These are phyloP conservation scores for Palythoa heliodiscus DNA, from an alignment of 92 coral and sea anemone species.

Conservation along the genomic window DNA sequence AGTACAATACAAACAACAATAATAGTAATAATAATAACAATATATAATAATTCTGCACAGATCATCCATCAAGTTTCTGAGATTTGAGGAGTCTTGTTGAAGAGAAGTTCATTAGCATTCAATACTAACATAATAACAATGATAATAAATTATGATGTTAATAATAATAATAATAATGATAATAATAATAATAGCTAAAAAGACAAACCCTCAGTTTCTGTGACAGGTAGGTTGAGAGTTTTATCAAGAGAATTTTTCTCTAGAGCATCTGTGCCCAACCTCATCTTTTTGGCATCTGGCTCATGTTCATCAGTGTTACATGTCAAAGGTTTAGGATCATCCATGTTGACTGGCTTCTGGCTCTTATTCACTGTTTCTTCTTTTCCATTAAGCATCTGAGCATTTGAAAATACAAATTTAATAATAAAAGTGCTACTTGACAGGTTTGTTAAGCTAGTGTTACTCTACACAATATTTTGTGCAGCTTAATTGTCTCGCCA, in stretches of 20 bases:
- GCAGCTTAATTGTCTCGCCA: no score
- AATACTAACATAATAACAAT: no score
- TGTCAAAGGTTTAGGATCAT: background rate
- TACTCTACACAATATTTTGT: no score
- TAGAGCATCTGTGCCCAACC: background rate
- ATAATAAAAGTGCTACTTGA: background rate
- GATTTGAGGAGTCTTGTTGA: no score
- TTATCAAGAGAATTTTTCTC: background rate
- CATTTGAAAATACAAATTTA: background rate
- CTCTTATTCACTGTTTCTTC: background rate
- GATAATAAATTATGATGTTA: no score
- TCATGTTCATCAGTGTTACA: background rate
- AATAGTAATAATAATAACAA: background rate
- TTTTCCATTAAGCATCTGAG: constrained; percentile 31
- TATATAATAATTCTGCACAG: background rate
- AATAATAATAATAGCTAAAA: background rate
- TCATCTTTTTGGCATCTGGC: constrained; percentile 13
- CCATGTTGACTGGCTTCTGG: background rate
- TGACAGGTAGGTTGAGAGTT: background rate
- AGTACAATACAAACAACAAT: background rate
- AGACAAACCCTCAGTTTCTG: constrained; percentile 21
- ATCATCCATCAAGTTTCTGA: no score
- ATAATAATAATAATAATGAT: no score
- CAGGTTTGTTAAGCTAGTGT: no score
- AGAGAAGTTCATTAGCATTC: background rate